Base-by-base conservation (phyloP, 1,140 invertebrate species). In the Aphelinus certus region DNA sequence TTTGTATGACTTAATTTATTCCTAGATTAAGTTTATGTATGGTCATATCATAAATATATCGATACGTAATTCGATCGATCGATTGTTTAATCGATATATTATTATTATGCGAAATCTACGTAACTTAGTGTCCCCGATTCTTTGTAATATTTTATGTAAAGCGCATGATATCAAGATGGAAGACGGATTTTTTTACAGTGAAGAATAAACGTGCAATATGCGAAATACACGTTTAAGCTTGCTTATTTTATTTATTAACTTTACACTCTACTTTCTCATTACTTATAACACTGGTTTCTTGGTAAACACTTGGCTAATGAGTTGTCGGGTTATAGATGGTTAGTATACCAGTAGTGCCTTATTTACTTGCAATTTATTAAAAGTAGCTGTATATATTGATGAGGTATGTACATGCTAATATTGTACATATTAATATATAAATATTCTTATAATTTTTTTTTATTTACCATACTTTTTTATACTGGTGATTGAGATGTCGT, bases 221-320 rank as follows among this genome's bases (percentile, higher is more conserved):
- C 26, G 80, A 79, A 82, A 79, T 83, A 83, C 75, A 71, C 56
- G 7, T 5, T 43, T 55, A 66, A 73, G 83, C 84, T 84, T 86
- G 80, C 79, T 82, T 83, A 43, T 84, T 83, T 86, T 83, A 84
- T 84, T 85, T 85, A 84, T 84, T 85, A 82, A 84, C 79, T 81
- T 79, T 68, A 77, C 78, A 78, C 72, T 82, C 76, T 82, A 71
- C 75, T 76, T 80, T 80, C 79, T 75, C 75, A 80, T 75, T 71
- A 78, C 77, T 75, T 79, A 75, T 60, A 62, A 74, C 66, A 77
- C 71, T 79, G 79, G 74, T 78, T 71, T 66, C 77, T 9, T 81
- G 77, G 76, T 76, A 73, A 71, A 74, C 53, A 73, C 67, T 51
- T 53, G 9, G 51, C 4, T 9, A 53, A 53, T 26, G 26, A 26